Conservation (phyloP, 2,113 vertebrate genomes). For the Trochalopteron elliotii region DNA sequence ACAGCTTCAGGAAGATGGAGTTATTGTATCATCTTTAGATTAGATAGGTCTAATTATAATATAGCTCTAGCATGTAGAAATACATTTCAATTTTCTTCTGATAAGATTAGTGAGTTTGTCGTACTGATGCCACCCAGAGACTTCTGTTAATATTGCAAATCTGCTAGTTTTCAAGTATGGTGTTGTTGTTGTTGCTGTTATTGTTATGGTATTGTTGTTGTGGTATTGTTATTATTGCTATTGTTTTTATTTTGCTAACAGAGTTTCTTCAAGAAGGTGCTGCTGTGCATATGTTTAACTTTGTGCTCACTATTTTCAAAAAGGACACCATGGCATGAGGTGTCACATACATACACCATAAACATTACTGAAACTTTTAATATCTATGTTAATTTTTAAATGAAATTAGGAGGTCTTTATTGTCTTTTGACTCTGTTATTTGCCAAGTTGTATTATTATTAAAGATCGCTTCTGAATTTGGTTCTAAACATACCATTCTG, state of each 20-base stretch:
- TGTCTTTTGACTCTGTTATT: neutral
- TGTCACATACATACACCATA: neutral
- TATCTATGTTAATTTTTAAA: neutral
- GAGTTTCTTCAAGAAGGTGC: neutral
- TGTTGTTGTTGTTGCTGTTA: neutral
- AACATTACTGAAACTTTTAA: neutral
- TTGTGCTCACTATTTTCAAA: neutral
- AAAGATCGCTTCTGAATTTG: neutral
- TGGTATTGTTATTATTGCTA: neutral
- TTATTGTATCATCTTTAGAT: neutral
- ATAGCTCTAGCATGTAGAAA: neutral
- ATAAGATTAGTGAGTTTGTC: neutral
- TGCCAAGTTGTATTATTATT: neutral
- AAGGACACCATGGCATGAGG: neutral
- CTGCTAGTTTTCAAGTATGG: neutral
- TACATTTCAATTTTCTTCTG: neutral
- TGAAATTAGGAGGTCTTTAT: neutral
- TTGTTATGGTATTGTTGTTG: neutral
- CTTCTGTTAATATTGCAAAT: conserved; percentile 41
- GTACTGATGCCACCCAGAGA: conserved; percentile 25
- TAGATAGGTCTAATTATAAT: neutral
- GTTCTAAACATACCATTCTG: neutral
- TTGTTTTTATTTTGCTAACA: neutral
- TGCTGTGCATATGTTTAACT: neutral
- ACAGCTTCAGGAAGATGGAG: neutral